Conservation (phyloP, 2,888 invertebrate genomes). For the Brachyopa scutellaris region DNA sequence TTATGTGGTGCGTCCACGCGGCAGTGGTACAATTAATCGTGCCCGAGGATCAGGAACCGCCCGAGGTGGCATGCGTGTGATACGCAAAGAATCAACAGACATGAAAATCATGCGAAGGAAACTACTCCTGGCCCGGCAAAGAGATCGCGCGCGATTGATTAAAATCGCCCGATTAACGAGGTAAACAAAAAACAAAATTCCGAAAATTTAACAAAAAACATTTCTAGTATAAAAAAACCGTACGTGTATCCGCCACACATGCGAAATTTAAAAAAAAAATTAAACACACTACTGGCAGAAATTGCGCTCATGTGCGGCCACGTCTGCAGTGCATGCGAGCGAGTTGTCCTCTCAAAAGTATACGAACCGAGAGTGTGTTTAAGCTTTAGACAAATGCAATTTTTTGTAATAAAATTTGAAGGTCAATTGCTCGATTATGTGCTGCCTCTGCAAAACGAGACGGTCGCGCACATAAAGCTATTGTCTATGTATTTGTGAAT, state of each 20-base stretch:
- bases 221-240: slow-evolving; percentile 54
- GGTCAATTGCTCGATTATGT: slow-evolving; percentile 24
- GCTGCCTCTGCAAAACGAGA: slow-evolving; percentile 39
- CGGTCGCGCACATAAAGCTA: slow-evolving; percentile 33
- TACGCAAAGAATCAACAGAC: slow-evolving; percentile 79
- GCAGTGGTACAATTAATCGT: slow-evolving; percentile 77
- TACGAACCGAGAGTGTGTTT: slow-evolving; percentile 22
- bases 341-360: slow-evolving; percentile 5
- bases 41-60: slow-evolving; percentile 75
- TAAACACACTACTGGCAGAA: slow-evolving; percentile 15
- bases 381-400: slow-evolving; percentile 11
- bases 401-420: slow-evolving; percentile 21
- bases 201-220: slow-evolving; percentile 71
- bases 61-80: slow-evolving; percentile 78
- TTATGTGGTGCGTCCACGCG: slow-evolving; percentile 79
- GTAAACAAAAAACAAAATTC: slow-evolving; percentile 76
- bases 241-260: slow-evolving; percentile 21
- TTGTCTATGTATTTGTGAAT: slow-evolving; percentile 60
- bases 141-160: slow-evolving; percentile 80
- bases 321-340: slow-evolving; percentile 28
- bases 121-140: slow-evolving; percentile 80
- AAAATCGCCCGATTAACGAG: slow-evolving; percentile 82
- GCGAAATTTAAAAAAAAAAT: slow-evolving; percentile 22
- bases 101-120: slow-evolving; percentile 80
- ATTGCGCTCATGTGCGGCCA: not conserved